Conservation (phyloP, 2,797 vertebrate genomes). For the Rachycentron canadum region DNA sequence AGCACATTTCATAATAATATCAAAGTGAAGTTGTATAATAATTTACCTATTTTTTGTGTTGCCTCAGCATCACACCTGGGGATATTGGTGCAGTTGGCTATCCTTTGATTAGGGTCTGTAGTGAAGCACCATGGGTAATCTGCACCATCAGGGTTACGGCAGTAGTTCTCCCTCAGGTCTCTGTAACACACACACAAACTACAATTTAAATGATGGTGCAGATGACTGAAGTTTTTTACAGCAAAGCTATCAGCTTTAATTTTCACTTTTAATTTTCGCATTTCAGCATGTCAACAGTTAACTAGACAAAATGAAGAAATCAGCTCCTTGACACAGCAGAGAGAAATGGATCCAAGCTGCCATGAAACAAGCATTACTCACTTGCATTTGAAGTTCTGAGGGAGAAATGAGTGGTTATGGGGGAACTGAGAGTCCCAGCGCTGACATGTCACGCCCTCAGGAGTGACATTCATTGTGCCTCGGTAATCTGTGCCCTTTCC, state of each 20-base stretch:
- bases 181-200: conserved; percentile 82
- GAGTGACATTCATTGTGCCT: conserved; percentile 90
- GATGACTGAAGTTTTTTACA: conserved; percentile 19
- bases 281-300: conserved; percentile 33
- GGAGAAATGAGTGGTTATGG: conserved; percentile 93
- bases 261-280: conserved; percentile 6
- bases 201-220: conserved; percentile 70
- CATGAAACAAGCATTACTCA: conserved; percentile 82
- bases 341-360: conserved; percentile 9
- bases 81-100: conserved; percentile 95
- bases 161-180: conserved; percentile 95
- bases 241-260: background rate
- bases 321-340: background rate
- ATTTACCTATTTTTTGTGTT: conserved; percentile 79
- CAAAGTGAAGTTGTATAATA: background rate
- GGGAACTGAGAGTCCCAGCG: conserved; percentile 95
- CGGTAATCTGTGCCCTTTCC: conserved; percentile 92
- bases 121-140: conserved; percentile 99
- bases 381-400: conserved; percentile 98
- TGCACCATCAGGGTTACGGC: conserved; percentile 95
- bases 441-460: conserved; percentile 93
- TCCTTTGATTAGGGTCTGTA: conserved; percentile 91
- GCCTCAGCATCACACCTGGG: conserved; percentile 89
- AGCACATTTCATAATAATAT: conserved; percentile 1
- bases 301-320: conserved; percentile 28